These are phyloP conservation scores for Sakesphorus luctuosus DNA, from an alignment of 2,113 vertebrate genomes.

Conservation along the genomic window DNA sequence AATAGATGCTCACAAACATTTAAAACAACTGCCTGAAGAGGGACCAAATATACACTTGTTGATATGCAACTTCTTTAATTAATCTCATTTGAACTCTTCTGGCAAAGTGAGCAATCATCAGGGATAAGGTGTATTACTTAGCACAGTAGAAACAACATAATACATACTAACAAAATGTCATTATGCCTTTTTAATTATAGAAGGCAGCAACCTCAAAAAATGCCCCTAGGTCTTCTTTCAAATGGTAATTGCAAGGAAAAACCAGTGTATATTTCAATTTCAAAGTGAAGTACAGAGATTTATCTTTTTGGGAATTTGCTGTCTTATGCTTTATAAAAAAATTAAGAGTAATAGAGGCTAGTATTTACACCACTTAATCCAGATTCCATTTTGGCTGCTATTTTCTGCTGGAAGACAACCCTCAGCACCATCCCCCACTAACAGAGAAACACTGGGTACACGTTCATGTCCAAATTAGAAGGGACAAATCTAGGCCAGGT, in stretches of 20 bases:
- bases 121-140: background rate
- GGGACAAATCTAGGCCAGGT: background rate
- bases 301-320: background rate
- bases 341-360: background rate
- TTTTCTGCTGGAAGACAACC: background rate
- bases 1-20: background rate
- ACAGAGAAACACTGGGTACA: background rate
- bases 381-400: background rate
- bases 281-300: background rate
- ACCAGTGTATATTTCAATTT: background rate
- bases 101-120: background rate
- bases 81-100: background rate
- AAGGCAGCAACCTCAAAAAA: background rate
- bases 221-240: background rate
- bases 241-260: fast-evolving
- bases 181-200: background rate
- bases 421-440: background rate
- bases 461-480: background rate
- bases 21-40: background rate
- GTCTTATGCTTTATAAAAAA: background rate
- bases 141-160: background rate
- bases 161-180: background rate
- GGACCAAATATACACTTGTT: background rate
- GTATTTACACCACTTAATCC: background rate
- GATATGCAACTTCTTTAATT: background rate